Conservation (phyloP, 2,888 invertebrate species). For the Caenorhabditis sp. region DNA sequence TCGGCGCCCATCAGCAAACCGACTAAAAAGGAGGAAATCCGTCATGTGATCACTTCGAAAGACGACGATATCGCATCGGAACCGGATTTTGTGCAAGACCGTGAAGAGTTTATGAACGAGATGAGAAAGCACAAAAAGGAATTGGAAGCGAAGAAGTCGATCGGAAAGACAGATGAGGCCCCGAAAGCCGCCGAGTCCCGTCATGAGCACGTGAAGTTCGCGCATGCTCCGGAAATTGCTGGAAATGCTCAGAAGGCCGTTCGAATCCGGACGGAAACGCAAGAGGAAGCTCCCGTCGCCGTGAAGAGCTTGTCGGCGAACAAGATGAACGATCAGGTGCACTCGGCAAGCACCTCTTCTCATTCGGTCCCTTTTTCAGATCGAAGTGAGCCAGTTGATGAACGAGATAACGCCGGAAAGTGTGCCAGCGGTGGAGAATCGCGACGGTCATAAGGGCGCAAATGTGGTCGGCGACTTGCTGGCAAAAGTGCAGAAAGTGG, state of each 20-base stretch:
- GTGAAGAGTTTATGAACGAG: slow-evolving; percentile 58
- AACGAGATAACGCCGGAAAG: slow-evolving; percentile 39
- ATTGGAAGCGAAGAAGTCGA: slow-evolving; percentile 37
- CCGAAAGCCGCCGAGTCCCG: slow-evolving; percentile 26
- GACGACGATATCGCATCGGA: slow-evolving; percentile 64
- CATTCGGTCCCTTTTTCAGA: slow-evolving; percentile 23
- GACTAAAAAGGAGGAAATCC: slow-evolving; percentile 32
- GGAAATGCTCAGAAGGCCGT: slow-evolving; percentile 42
- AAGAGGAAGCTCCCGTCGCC: slow-evolving; percentile 45
- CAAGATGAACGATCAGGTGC: slow-evolving; percentile 60
- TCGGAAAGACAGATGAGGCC: slow-evolving; percentile 11
- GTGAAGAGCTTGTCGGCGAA: slow-evolving; percentile 46
- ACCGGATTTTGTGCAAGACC: slow-evolving; percentile 64
- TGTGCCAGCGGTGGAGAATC: slow-evolving; percentile 21
- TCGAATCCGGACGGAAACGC: slow-evolving; percentile 37
- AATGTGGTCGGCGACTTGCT: slow-evolving; percentile 37
- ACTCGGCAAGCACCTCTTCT: background rate
- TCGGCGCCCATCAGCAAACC: slow-evolving; percentile 15
- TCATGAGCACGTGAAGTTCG: slow-evolving; percentile 37
- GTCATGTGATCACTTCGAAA: slow-evolving; percentile 54
- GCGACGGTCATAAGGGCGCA: slow-evolving; percentile 11
- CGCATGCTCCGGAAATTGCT: slow-evolving; percentile 52
- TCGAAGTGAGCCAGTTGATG: slow-evolving; percentile 51
- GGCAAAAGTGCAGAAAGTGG: slow-evolving; percentile 49
- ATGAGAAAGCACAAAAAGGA: slow-evolving; percentile 47